Evolutionary conservation across 23 tunicate genomes (phyloP), one percentile per base, ranked within the genome.

Genomic region (Clavelina lepadiformis): DNA sequence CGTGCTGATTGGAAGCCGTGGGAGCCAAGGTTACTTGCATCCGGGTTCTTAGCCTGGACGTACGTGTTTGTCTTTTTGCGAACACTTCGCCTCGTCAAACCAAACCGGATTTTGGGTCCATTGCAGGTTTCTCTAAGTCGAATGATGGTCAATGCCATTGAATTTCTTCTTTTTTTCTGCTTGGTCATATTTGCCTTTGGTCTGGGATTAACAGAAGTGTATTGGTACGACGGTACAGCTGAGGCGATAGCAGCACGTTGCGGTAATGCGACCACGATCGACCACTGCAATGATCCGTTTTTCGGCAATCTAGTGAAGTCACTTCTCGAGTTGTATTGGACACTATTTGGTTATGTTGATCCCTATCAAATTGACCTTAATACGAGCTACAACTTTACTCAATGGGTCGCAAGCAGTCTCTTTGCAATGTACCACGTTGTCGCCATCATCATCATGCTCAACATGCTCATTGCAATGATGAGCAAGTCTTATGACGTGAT

Each of bases 391-490:
- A 51, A 50, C 0, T 71, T 61, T 28, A 72, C 83, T 4, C 85
- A 86, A 57, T 18, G 55, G 18, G 51, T 76, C 1, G 82, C 64
- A 1, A 32, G 28, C 1, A 28, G 58, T 1, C 38, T 78, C 35
- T 13, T 68, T 20, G 66, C 46, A 31, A 35, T 37, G 18, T 89
- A 89, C 41, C 89, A 75, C 65, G 89, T 89, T 28, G 51, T 63
- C 1, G 97, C 89, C 19, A 72, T 81, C 57, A 89, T 89, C 33
- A 85, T 89, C 8, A 47, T 89, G 65, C 27, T 89, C 22, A 89
- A 89, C 74, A 89, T 81, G 89, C 45, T 89, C 21, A 89, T 89
- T 32, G 97, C 97, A 2, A 89, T 89, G 97, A 89, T 89, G 97
- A 38, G 83, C 25, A 56, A 63, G 32, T 68, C 84, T 3, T 89